Evolutionary conservation across 2,797 vertebrate genomes (phyloP).

Genomic region (Macropus fuliginosus): DNA sequence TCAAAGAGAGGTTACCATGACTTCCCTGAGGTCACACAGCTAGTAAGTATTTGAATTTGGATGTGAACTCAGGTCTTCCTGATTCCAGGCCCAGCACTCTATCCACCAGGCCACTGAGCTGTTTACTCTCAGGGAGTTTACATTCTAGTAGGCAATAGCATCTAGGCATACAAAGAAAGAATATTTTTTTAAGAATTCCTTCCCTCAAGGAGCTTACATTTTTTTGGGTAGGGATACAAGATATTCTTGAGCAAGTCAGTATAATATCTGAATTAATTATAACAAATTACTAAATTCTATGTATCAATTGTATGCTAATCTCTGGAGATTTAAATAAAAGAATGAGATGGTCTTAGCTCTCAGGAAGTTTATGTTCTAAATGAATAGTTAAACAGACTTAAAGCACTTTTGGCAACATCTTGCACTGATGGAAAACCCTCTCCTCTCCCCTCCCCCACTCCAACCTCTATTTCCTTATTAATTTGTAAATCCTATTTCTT

Average conservation of each 20-base stretch:
- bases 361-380: neutral
- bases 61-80: neutral
- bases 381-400: neutral
- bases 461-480: neutral
- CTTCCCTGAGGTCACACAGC: neutral
- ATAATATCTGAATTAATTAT: neutral
- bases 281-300: neutral
- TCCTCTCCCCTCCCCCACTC: neutral
- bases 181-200: neutral
- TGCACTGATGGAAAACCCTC: neutral
- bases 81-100: neutral
- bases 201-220: neutral
- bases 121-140: neutral
- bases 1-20: neutral
- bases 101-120: neutral
- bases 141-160: neutral
- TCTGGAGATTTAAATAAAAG: neutral
- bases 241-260: neutral
- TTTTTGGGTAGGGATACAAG: neutral
- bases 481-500: slow-evolving; percentile 22
- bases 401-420: neutral
- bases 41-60: neutral
- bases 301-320: neutral
- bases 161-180: neutral
- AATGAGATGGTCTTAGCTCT: neutral